phyloP scores from a whole-genome alignment of 2,888 invertebrate species.

The Luperina nickerlii region DNA sequence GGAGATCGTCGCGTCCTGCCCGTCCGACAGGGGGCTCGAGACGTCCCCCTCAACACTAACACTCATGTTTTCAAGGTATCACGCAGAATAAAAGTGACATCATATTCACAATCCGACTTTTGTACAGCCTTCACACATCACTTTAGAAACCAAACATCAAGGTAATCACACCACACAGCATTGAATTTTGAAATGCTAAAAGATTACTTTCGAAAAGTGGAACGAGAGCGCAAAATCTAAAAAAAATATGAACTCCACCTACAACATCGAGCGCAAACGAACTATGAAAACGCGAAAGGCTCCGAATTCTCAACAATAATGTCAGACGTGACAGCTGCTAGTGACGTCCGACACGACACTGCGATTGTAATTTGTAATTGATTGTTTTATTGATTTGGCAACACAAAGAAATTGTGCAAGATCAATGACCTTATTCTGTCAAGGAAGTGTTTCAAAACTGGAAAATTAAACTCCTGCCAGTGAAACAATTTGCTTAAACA shows the following conservation, averaged over 20 bases:
- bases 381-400: constrained; percentile 66
- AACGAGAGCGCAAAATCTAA: constrained; percentile 86
- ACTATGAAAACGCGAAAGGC: constrained; percentile 70
- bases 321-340: constrained; percentile 77
- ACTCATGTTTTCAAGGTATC: constrained; percentile 89
- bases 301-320: constrained; percentile 58
- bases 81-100: constrained; percentile 84
- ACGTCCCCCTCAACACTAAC: constrained; percentile 86
- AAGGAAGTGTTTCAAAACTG: constrained; percentile 7
- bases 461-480: not conserved
- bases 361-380: constrained; percentile 57
- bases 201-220: constrained; percentile 86
- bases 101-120: constrained; percentile 80
- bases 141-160: constrained; percentile 72
- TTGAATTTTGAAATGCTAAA: constrained; percentile 76
- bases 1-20: constrained; percentile 81
- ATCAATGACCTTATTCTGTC: constrained; percentile 49
- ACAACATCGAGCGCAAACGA: constrained; percentile 80
- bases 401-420: constrained; percentile 58
- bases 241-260: constrained; percentile 82
- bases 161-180: constrained; percentile 70
- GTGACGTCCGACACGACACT: constrained; percentile 79
- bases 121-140: constrained; percentile 77
- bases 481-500: not conserved
- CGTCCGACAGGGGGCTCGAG: constrained; percentile 86